These are phyloP conservation scores for Indri indri DNA, from an alignment of 2,113 vertebrate genomes.

Conservation along the genomic window DNA sequence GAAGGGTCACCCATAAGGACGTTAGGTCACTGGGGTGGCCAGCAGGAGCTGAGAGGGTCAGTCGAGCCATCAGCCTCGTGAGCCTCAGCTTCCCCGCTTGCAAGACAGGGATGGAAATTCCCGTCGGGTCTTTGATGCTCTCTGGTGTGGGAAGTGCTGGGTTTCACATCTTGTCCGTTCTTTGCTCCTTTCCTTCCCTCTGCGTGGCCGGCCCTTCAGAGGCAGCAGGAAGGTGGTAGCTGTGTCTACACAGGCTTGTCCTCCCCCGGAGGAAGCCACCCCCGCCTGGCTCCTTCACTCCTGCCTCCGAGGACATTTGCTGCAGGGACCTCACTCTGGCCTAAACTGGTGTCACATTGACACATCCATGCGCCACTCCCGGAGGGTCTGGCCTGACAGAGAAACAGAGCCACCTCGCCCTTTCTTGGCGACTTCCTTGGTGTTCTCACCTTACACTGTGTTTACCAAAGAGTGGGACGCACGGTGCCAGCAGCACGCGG, in stretches of 20 bases:
- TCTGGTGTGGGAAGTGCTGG: not conserved
- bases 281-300: not conserved
- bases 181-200: not conserved
- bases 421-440: not conserved
- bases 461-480: not conserved
- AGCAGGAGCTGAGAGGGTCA: no score
- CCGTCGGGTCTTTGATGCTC: no score
- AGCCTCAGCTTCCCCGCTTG: not conserved
- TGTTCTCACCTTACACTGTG: not conserved
- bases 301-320: not conserved
- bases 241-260: not conserved
- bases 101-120: no score
- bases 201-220: not conserved
- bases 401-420: not conserved
- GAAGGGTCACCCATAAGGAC: not conserved
- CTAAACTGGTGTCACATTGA: not conserved
- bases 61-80: not conserved
- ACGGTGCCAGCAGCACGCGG: rapidly evolving
- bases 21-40: not conserved
- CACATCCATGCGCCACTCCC: rapidly evolving
- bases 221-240: not conserved
- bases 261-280: not conserved
- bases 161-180: not conserved
- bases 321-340: no score
- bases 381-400: not conserved